Conservation (phyloP, 1,140 invertebrate species). For the Plutomurus gul region DNA sequence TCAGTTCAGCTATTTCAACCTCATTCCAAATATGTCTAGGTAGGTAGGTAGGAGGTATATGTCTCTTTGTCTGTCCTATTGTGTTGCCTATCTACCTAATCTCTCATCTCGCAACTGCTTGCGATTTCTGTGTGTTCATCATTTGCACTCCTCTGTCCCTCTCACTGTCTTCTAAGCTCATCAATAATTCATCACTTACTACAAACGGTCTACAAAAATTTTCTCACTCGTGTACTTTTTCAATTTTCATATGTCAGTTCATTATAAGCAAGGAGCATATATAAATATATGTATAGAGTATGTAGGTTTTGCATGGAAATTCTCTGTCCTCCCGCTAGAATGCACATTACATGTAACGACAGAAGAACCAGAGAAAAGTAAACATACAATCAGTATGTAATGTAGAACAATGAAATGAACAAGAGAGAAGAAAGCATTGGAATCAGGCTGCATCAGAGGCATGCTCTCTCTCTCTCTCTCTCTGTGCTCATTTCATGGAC, state of each 20-base stretch:
- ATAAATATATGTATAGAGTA: not conserved
- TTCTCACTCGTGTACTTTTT: not conserved
- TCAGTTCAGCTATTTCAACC: conserved; percentile 28
- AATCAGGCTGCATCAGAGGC: not conserved
- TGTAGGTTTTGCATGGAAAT: conserved; percentile 18
- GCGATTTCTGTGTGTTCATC: not conserved
- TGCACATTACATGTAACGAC: not conserved
- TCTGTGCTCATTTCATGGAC: not conserved
- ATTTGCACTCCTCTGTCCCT: not conserved
- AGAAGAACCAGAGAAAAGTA: conserved; percentile 17
- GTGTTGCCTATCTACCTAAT: conserved; percentile 15
- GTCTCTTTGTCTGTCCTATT: conserved; percentile 19
- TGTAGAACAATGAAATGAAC: conserved; percentile 16
- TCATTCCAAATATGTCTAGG: conserved; percentile 27
- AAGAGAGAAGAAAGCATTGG: not conserved
- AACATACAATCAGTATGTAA: conserved; percentile 11
- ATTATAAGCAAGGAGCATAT: conserved; percentile 17
- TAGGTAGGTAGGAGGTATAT: conserved; percentile 3
- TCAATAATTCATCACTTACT: not conserved
- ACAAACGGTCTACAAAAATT: not conserved
- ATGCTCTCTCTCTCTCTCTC: not conserved
- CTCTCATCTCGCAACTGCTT: not conserved
- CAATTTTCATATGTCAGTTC: not conserved
- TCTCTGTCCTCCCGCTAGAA: conserved; percentile 9
- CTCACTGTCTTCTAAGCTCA: not conserved